These are phyloP conservation scores for Daphoenositta chrysoptera DNA, from an alignment of 2,113 vertebrate genomes.

Conservation along the genomic window DNA sequence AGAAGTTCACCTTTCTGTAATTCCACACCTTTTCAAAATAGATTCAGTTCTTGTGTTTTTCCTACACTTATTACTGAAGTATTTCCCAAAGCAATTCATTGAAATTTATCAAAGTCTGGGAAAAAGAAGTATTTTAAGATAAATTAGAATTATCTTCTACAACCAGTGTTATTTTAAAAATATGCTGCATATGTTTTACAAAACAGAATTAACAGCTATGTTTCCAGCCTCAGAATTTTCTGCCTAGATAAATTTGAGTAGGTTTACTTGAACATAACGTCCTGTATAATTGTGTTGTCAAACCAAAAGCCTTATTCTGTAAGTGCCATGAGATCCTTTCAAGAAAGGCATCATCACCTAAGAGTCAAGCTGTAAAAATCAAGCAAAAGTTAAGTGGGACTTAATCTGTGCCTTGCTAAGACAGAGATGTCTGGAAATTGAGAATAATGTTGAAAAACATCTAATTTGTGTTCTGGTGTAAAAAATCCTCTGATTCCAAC, in stretches of 20 bases:
- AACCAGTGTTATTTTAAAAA: neutral
- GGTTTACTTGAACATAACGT: neutral
- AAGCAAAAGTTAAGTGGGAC: fast-evolving
- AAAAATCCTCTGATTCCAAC: neutral
- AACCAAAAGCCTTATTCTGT: neutral
- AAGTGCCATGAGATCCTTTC: neutral
- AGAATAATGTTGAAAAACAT: neutral
- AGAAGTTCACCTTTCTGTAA: neutral
- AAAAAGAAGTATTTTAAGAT: neutral
- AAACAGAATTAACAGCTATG: neutral
- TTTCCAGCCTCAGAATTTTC: neutral
- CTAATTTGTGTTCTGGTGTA: neutral
- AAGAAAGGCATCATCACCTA: neutral
- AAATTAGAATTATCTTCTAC: neutral
- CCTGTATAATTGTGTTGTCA: neutral
- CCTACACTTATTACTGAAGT: neutral
- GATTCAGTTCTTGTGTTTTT: neutral
- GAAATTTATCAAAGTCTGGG: neutral
- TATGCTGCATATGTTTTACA: fast-evolving
- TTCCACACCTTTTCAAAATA: neutral
- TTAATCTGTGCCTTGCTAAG: neutral
- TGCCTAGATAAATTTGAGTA: neutral
- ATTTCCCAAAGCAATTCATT: neutral
- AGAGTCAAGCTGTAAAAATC: neutral
- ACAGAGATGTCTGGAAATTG: neutral